phyloP scores from a whole-genome alignment of 37 sponge, comb jelly and placozoan genomes.

The Beroe forskalii region DNA sequence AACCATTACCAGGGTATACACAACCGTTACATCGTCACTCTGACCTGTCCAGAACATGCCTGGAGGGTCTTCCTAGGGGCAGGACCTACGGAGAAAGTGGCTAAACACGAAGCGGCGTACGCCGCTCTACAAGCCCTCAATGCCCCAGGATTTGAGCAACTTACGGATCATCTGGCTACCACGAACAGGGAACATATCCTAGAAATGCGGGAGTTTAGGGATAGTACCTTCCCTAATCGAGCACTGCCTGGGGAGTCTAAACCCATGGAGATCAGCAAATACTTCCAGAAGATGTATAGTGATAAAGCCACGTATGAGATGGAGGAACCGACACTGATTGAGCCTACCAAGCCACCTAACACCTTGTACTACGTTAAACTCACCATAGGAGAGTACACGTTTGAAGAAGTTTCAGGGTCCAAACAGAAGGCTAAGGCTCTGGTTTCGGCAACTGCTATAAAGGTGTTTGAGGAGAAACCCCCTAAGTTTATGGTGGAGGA shows the following conservation, averaged over 20 bases:
- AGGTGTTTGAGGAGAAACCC: background rate
- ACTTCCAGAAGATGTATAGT: background rate
- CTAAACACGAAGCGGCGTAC: constrained; percentile 46
- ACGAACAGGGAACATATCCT: background rate
- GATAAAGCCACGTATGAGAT: background rate
- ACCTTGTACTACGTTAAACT: background rate
- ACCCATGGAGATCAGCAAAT: background rate
- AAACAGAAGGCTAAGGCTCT: background rate
- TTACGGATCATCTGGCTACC: background rate
- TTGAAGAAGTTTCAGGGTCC: background rate
- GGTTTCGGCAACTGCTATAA: background rate
- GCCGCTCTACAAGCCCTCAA: background rate
- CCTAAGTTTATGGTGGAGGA: background rate
- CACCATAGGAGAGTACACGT: background rate
- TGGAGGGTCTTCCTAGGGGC: background rate
- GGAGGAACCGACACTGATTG: background rate
- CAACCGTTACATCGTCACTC: background rate
- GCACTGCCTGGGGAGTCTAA: background rate
- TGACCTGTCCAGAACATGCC: background rate
- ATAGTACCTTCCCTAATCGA: too few relatives aligned
- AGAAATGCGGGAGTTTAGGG: constrained; percentile 18
- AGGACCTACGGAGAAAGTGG: constrained; percentile 1
- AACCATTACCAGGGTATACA: background rate
- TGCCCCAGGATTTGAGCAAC: background rate
- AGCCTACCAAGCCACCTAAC: background rate